Base-by-base conservation (phyloP, 1,140 invertebrate genomes). In the Zeugodacus cucurbitae region DNA sequence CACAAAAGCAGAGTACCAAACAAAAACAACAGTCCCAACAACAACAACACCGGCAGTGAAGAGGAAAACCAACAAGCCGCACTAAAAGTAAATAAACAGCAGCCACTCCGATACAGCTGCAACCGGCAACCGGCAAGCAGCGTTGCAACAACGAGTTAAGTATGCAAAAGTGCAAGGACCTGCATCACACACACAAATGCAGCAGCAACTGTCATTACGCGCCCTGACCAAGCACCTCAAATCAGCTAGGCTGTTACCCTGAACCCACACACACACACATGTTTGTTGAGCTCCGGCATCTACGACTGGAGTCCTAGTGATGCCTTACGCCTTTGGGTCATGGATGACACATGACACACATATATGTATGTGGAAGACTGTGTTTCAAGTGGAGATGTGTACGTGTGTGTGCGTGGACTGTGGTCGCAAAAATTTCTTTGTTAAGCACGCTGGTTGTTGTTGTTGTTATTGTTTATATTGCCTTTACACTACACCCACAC, bases 391-490 rank as follows among this genome's bases (percentile, higher is more conserved):
- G n/a, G n/a, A n/a, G n/a, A n/a, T n/a, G 44, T 48, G 10, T 54
- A 10, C 1, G 48, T 17, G 48, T 8, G 34, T 26, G 26, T 70
- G 44, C 44, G 4, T 10, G 17, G 32, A 14, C n/a, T 41, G 22
- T 29, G 70, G 44, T 41, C 67, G 74, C 34, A 14, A 82, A 82
- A 70, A 88, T 88, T 88, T 88, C 87, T 88, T 85, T 88, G 87
- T 85, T 78, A 88, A 85, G 74, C 74, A 17, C 74, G 6, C n/a
- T 20, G 67, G 67, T 88, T 14, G 32, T 20, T 82, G 59, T n/a
- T 87, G 20, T 57, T 48, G 62, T 34, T 88, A 70, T 88, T 88
- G 67, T 58, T 78, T 74, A n/a, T 59, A 48, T 88, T 37, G 6
- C 14, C 48, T 57, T 82, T 37, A 20, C 34, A n/a, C 34, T 48